Conservation (phyloP, 2,113 vertebrate species). For the Myrmophylax atrothorax region DNA sequence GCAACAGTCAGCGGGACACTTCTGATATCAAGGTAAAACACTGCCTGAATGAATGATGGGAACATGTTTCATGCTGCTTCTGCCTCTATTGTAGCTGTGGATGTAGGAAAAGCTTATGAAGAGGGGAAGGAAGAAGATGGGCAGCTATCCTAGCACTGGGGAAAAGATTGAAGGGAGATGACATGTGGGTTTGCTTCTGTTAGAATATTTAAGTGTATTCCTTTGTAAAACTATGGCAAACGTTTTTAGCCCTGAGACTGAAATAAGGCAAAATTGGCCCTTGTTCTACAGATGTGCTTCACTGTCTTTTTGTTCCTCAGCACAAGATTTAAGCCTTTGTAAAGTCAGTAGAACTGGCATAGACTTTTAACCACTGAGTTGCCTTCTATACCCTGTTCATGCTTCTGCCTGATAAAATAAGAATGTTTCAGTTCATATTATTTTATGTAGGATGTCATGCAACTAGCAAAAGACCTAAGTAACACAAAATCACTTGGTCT, state of each 20-base stretch:
- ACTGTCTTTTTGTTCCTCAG: neutral
- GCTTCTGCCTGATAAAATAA: neutral
- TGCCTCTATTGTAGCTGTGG: neutral
- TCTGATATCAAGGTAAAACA: conserved; percentile 94
- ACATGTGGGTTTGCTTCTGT: fast-evolving
- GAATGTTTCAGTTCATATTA: neutral
- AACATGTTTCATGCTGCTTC: fast-evolving
- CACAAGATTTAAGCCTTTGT: neutral
- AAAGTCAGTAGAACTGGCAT: neutral
- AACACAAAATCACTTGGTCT: neutral
- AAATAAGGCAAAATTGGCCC: neutral
- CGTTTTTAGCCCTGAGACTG: neutral
- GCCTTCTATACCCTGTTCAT: neutral
- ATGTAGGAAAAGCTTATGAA: neutral
- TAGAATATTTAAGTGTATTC: neutral
- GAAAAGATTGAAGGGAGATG: neutral
- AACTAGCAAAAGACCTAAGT: neutral
- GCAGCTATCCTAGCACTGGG: neutral
- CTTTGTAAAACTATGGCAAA: neutral
- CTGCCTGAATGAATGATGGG: neutral
- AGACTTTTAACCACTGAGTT: neutral
- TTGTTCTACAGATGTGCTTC: neutral
- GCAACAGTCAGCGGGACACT: conserved; percentile 96
- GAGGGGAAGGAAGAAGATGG: neutral
- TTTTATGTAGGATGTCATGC: neutral